Base-by-base conservation (phyloP, 2,888 invertebrate species). In the Aphidoletes aphidimyza region DNA sequence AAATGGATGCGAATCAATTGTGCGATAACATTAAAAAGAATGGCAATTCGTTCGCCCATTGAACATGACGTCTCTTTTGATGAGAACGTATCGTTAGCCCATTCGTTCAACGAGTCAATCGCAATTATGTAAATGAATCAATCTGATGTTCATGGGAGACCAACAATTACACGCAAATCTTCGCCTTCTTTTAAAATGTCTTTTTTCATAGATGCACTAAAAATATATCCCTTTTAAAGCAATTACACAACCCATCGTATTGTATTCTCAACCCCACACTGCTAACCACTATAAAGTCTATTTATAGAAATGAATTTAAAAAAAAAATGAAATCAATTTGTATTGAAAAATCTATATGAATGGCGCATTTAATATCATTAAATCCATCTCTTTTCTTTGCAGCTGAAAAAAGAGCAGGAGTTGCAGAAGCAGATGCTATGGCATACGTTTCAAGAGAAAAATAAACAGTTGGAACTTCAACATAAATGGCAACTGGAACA, bases 361-460 rank as follows among this genome's bases (percentile, higher is more conserved):
- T 34, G 34, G 30, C 26, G 26, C 1, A 69, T 69, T 69, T 30
- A 69, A 69, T 69, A n/a, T 14, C 26, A 69, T 69, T 34, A 9
- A 14, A 54, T 26, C n/a, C n/a, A n/a, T 54, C 14, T 30, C 86
- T 86, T 86, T 85, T 85, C 39, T 86, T 88, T 94, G 88, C 94
- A 97, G 95, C 92, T 97, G 90, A 97, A 97, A 92, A 96, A 97
- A 91, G 96, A 96, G 90, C 97, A 97, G 90, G 96, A 97, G 91
- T 91, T 97, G 88, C 97, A 97, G 90, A 97, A 97, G 89, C 96
- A 97, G 91, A 95, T 96, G 88, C 92, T 97, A 87, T 92, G 96
- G 89, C 96, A 97, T 90, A 95, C 96, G 90, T 97, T 96, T 91
- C 96, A 97, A 90, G 96, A 95, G 88, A 96, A 97, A 90, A 95